A percentile compares a stretch with the other conserved stretches of the same genome.
Evolutionary conservation across 2,797 vertebrate species (phyloP).

Genomic region (Lepus oiostolus): DNA sequence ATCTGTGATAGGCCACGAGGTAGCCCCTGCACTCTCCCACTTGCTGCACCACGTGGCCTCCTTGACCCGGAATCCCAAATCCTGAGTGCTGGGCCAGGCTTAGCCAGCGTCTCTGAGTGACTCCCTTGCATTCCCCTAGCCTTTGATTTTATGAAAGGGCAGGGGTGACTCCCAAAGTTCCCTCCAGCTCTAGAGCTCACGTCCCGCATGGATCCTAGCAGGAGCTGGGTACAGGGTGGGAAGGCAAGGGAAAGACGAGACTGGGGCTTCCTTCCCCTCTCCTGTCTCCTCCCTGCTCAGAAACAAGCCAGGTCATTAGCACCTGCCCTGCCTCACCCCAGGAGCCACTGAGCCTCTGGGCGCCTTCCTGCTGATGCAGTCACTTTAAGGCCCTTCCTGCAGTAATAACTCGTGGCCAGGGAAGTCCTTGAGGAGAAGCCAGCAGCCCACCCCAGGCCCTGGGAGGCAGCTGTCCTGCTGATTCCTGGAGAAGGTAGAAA

Average conservation of each 20-base stretch:
- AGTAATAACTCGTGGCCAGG: not conserved
- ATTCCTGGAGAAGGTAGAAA: conserved; percentile 68
- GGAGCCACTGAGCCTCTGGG: too few species aligned
- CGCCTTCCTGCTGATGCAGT: conserved; percentile 6
- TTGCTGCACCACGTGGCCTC: not conserved
- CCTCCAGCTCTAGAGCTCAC: not conserved
- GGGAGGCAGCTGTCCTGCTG: conserved; percentile 61
- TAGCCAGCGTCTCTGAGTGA: not conserved
- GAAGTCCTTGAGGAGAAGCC: not conserved
- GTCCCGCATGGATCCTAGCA: not conserved
- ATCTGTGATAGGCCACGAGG: not conserved
- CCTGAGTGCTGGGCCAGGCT: not conserved
- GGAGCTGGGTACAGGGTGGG: not conserved
- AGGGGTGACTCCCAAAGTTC: not conserved
- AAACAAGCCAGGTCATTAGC: not conserved
- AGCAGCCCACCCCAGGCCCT: not conserved
- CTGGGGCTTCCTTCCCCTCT: not conserved
- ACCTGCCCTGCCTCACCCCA: not conserved
- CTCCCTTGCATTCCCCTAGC: not conserved
- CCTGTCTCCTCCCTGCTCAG: not conserved
- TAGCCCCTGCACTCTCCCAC: not conserved
- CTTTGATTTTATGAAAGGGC: not conserved
- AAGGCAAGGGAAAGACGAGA: not conserved
- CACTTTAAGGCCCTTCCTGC: not conserved
- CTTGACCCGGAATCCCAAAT: too few species aligned